Base-by-base conservation (phyloP, 1,140 invertebrate species). In the Ips nitidus region DNA sequence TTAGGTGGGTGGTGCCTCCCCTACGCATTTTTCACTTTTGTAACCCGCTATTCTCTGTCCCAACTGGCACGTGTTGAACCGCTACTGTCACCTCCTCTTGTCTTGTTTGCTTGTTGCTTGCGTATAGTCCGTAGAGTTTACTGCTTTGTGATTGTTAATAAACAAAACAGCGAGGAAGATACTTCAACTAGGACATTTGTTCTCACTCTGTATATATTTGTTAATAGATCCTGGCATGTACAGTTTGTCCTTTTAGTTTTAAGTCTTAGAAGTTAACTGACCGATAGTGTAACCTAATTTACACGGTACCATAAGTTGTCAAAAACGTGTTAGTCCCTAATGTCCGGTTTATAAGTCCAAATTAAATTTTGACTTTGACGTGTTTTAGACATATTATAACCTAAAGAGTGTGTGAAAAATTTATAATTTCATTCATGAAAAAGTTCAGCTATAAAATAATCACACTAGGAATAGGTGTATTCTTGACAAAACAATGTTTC, bases 11-110 rank as follows among this genome's bases (percentile, higher is more conserved):
- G 41, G n/a, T 22, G 22, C 22, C 43, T 36, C 7, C 22, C 7
- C 5, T 53, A 41, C 40, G 39, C 41, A 43, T 43, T n/a, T 45
- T 57, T 56, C 39, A 55, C 41, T 52, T 56, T 41, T 36, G 38
- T 37, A 60, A 68, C 77, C 77, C 75, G 77, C 80, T 80, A 68
- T 53, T 59, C 52, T 77, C 75, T 80, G 83, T 84, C 84, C 84
- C 84, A 84, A 83, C 84, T 85, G 84, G 84, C 84, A 85, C 84
- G 82, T 82, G 79, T 71, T 73, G 62, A 62, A 71, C 63, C 66
- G 70, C 60, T 63, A 61, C 65, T 76, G 47, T 72, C 71, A 73
- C 73, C 57, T 66, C 70, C 68, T 52, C 39, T 41, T 59, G 57
- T 59, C 57, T 59, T 71, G 63, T 42, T 71, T 52, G 63, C 74